Evolutionary conservation across 1,140 invertebrate genomes (phyloP), one percentile per base, ranked within the genome.

Genomic region (Drosophila virilis): DNA sequence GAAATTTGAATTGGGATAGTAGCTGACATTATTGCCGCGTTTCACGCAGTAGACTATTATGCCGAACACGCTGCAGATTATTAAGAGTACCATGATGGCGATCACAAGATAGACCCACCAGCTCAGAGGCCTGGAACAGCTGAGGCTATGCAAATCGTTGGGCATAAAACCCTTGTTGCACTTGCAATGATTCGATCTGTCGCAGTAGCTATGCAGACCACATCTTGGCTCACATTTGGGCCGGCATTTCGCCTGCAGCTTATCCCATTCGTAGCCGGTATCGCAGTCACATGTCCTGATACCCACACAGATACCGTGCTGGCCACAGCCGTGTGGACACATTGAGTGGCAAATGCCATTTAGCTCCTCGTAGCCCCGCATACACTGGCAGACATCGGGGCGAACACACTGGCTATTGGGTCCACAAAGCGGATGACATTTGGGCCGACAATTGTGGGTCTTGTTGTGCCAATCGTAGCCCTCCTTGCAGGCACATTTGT

Each of bases 61-160:
- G 4, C 15, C 45, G 0, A 2, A 10, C 2, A 45, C n/a, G 50
- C 52, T 45, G 54, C 57, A 42, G 10, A 69, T 4, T 35, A 66
- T 28, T 7, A 22, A n/a, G 15, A 66, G 5, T 3, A 13, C 8
- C 12, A 58, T 13, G 0, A 58, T 0, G 0, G n/a, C 69, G 12
- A 72, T 52, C 1, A 58, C 0, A 2, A 65, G 8, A 17, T 72
- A 72, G 1, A 72, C 8, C 52, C 54, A 72, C 61, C 68, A 71
- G 1, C 6, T 8, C 1, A 46, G 7, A 2, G 45, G 6, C 32
- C 32, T 0, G 1, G 17, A 33, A 32, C 60, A 71, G 9, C 6
- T 57, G 6, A 15, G 12, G 33, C 52, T 66, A 0, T 8, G 7
- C 0, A 15, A 0, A 37, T 72, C 38, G 8, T 66, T 8, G 10